These are phyloP conservation scores for Troilus luridus DNA, from an alignment of 2,888 invertebrate species.

Conservation along the genomic window DNA sequence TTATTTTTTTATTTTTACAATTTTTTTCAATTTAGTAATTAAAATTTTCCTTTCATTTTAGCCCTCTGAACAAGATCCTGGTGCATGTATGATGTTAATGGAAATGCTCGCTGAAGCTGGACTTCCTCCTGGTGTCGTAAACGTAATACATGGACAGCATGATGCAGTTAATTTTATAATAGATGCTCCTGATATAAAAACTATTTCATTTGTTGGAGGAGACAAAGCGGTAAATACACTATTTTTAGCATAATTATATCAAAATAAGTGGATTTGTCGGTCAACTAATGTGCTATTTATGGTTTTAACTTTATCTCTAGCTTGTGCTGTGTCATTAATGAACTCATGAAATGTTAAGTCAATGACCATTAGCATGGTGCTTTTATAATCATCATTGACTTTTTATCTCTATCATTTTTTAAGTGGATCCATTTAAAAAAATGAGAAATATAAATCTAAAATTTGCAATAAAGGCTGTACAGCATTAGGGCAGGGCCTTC, in stretches of 20 bases:
- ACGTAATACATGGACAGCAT: slow-evolving; percentile 96
- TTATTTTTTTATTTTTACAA: neutral
- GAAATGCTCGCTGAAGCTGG: slow-evolving; percentile 94
- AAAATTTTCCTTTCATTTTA: slow-evolving; percentile 66
- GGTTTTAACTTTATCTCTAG: too few relatives aligned
- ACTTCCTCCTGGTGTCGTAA: slow-evolving; percentile 95
- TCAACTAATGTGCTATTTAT: too few relatives aligned
- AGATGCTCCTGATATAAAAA: slow-evolving; percentile 94
- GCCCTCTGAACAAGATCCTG: slow-evolving; percentile 98
- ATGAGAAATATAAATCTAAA: too few relatives aligned
- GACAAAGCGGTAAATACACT: slow-evolving; percentile 86
- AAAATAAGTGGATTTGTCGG: neutral
- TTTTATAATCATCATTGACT: too few relatives aligned
- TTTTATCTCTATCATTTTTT: too few relatives aligned
- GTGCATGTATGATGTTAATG: slow-evolving; percentile 95
- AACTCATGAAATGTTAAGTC: too few relatives aligned
- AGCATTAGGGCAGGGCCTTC: too few relatives aligned
- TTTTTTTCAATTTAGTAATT: neutral
- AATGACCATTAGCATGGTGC: too few relatives aligned
- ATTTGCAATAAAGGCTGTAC: too few relatives aligned
- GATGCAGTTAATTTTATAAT: slow-evolving; percentile 97
- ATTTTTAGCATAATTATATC: neutral
- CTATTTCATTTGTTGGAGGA: slow-evolving; percentile 98
- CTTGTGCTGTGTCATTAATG: too few relatives aligned
- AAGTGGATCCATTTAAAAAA: too few relatives aligned